Percentiles rank a stretch among this genome's conserved stretches.
These are phyloP conservation scores for Peromyscus maniculatus DNA, from an alignment of 2,113 vertebrate genomes.

Conservation along the genomic window DNA sequence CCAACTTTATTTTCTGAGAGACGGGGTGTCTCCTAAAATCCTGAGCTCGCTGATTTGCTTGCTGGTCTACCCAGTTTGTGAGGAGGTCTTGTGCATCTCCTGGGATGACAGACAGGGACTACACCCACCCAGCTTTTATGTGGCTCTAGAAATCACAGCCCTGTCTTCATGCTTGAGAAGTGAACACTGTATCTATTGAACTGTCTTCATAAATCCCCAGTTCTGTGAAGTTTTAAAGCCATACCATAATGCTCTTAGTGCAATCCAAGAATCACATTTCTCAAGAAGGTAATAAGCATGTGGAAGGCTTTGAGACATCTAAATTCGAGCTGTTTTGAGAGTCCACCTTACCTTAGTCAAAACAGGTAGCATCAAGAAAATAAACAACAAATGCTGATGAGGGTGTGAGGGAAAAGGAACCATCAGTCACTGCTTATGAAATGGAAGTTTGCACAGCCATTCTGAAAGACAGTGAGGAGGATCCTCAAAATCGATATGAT, in stretches of 20 bases:
- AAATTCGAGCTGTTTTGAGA: background rate
- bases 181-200: background rate
- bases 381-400: background rate
- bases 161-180: background rate
- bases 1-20: background rate
- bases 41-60: background rate
- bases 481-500: background rate
- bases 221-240: slow-evolving; percentile 7
- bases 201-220: background rate
- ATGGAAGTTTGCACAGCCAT: background rate
- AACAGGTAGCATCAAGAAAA: background rate
- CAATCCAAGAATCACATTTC: background rate
- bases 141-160: background rate
- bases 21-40: background rate
- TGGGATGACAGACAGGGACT: background rate
- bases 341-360: background rate
- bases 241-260: background rate
- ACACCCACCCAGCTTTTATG: background rate
- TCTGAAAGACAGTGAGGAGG: background rate
- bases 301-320: background rate
- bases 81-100: background rate
- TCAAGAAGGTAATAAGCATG: background rate
- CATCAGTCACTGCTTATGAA: background rate
- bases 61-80: background rate
- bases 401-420: no score